Evolutionary conservation across 2,797 vertebrate species (phyloP).

Genomic region (Mus minutoides): DNA sequence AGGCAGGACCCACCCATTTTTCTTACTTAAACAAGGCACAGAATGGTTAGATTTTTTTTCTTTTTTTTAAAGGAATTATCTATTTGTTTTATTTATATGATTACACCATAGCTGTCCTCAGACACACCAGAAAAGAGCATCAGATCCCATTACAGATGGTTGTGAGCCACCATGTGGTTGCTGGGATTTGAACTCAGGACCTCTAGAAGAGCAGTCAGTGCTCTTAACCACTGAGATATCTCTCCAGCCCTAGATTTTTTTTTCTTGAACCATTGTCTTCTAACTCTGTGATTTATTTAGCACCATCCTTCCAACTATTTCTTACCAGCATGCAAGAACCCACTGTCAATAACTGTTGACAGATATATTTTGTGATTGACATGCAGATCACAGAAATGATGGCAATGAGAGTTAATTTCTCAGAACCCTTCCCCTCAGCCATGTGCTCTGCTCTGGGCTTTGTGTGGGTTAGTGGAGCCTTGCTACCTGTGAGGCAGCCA

Average conservation of each 20-base stretch:
- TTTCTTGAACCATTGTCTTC: neutral
- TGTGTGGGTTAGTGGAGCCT: neutral
- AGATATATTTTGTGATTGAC: neutral
- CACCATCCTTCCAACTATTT: neutral
- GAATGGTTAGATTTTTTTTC: neutral
- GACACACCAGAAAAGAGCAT: too few species aligned
- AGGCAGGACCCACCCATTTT: neutral
- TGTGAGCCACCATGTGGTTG: too few species aligned
- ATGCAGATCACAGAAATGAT: rapidly evolving
- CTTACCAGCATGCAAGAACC: neutral
- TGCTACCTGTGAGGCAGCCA: neutral
- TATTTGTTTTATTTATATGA: neutral
- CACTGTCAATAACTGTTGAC: neutral
- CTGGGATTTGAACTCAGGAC: too few species aligned
- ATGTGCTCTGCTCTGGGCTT: neutral
- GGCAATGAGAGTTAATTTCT: rapidly evolving
- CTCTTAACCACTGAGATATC: too few species aligned
- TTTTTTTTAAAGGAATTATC: too few species aligned
- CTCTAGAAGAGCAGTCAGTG: too few species aligned
- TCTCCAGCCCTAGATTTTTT: too few species aligned
- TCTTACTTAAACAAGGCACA: neutral
- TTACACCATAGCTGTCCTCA: too few species aligned
- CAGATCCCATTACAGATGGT: too few species aligned
- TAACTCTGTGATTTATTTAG: neutral
- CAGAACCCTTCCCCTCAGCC: neutral